Evolutionary conservation across 2,888 invertebrate species (phyloP).

Genomic region (Drosophila rellima): DNA sequence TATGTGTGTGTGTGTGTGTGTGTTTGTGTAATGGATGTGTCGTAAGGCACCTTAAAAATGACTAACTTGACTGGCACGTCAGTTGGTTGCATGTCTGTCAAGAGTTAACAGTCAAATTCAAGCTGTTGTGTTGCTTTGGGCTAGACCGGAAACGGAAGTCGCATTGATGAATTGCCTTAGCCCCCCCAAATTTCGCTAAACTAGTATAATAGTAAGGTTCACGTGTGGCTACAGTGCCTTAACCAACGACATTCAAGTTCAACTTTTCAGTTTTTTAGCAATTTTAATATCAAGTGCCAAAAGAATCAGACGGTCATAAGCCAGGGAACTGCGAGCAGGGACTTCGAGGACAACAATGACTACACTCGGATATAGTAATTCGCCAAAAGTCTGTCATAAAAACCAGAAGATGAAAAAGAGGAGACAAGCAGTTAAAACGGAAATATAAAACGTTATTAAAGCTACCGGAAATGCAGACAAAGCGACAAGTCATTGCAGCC

Average conservation of each 20-base stretch:
- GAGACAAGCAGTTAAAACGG: conserved; percentile 17
- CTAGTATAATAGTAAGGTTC: background rate
- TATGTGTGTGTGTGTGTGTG: conserved; percentile 7
- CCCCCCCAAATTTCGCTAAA: background rate
- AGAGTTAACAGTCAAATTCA: conserved; percentile 56
- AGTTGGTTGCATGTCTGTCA: conserved; percentile 61
- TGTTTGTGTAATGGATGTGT: too few species aligned
- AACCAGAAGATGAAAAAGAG: background rate
- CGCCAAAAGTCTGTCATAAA: conserved; percentile 24
- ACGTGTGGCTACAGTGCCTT: conserved; percentile 4
- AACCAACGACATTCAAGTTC: conserved; percentile 34
- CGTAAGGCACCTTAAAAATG: conserved; percentile 53
- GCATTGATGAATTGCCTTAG: conserved; percentile 68
- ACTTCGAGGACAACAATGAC: background rate
- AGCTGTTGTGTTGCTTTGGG: conserved; percentile 54
- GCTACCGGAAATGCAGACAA: conserved; percentile 77
- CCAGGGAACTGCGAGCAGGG: conserved; percentile 40
- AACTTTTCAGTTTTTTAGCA: conserved; percentile 25
- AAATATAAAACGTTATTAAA: conserved; percentile 74
- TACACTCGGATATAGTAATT: conserved; percentile 14
- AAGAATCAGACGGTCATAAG: conserved; percentile 12
- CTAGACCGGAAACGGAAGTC: conserved; percentile 76
- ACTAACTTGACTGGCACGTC: conserved; percentile 59
- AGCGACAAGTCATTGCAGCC: conserved; percentile 70
- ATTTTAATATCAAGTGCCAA: conserved; percentile 16